Evolutionary conservation across 53 echinoderm and acorn worm species (phyloP).

Genomic region (Paracentrotus lividus): DNA sequence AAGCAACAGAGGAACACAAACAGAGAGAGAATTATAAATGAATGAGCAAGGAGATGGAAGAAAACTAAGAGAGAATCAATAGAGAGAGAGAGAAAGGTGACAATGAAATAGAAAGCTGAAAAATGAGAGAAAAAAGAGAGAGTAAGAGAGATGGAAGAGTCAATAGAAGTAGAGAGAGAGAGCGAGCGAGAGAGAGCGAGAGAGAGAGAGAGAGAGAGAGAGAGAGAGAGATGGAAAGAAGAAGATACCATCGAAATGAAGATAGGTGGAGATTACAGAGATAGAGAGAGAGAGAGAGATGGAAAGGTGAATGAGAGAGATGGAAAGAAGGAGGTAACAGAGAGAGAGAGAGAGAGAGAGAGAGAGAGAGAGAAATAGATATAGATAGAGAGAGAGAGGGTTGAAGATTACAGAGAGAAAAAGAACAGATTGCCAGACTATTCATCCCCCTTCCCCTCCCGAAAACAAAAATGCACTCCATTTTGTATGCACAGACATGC

Average conservation of each 20-base stretch:
- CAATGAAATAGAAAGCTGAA: too few relatives aligned
- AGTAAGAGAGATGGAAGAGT: too few relatives aligned
- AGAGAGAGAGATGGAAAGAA: neutral
- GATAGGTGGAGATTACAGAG: neutral
- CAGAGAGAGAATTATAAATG: too few relatives aligned
- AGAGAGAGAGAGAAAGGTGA: too few relatives aligned
- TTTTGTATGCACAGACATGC: conserved; percentile 63
- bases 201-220: neutral
- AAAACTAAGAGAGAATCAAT: too few relatives aligned
- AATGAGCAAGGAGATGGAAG: too few relatives aligned
- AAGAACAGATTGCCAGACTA: neutral
- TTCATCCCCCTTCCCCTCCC: neutral
- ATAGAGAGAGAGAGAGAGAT: neutral
- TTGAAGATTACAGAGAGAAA: neutral
- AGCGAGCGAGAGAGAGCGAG: neutral
- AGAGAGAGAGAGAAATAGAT: neutral
- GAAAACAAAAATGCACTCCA: conserved; percentile 51
- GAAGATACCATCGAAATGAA: neutral
- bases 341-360: neutral
- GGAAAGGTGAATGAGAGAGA: too few relatives aligned
- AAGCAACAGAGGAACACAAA: neutral
- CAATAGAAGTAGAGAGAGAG: too few relatives aligned
- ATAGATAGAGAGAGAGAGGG: conserved; percentile 31
- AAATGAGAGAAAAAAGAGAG: too few relatives aligned
- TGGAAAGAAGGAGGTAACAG: neutral